Conservation (phyloP, 2,888 invertebrate genomes). For the Spodoptera exigua region DNA sequence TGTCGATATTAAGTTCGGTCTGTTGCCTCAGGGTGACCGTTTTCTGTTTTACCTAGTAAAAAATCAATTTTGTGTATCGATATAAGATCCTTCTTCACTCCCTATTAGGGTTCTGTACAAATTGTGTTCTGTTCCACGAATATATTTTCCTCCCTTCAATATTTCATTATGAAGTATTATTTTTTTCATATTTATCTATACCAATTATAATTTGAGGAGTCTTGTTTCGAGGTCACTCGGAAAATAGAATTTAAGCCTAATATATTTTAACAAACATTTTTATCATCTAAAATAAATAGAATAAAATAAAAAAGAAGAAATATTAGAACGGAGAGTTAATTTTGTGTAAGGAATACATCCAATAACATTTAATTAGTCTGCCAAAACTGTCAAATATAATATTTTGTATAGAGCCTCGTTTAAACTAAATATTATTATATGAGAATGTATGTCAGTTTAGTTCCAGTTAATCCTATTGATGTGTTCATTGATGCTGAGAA, state of each 20-base stretch:
- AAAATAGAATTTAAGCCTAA: conserved; percentile 6
- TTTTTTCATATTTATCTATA: background rate
- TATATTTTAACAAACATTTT: too few relatives aligned
- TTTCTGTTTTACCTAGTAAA: conserved; percentile 13
- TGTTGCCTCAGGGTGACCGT: conserved; percentile 23
- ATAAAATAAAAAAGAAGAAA: too few relatives aligned
- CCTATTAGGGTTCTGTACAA: conserved; percentile 15
- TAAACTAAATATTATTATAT: background rate
- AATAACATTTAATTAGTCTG: conserved; percentile 1
- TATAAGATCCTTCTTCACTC: conserved; percentile 18
- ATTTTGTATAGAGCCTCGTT: background rate
- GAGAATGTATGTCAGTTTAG: conserved; percentile 1
- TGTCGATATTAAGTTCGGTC: conserved; percentile 29
- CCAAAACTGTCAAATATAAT: conserved; percentile 1
- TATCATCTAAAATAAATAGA: too few relatives aligned
- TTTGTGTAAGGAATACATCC: too few relatives aligned
- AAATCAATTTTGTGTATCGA: conserved; percentile 29
- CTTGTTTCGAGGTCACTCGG: conserved; percentile 9
- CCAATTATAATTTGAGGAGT: background rate
- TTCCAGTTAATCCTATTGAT: conserved; percentile 4
- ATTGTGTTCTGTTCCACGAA: conserved; percentile 6
- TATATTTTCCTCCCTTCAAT: conserved; percentile 5
- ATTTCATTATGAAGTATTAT: background rate
- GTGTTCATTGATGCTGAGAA: conserved; percentile 4
- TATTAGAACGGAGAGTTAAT: too few relatives aligned